These are phyloP conservation scores for Brachyalestes nurse DNA, from an alignment of 2,797 vertebrate species.

Conservation along the genomic window DNA sequence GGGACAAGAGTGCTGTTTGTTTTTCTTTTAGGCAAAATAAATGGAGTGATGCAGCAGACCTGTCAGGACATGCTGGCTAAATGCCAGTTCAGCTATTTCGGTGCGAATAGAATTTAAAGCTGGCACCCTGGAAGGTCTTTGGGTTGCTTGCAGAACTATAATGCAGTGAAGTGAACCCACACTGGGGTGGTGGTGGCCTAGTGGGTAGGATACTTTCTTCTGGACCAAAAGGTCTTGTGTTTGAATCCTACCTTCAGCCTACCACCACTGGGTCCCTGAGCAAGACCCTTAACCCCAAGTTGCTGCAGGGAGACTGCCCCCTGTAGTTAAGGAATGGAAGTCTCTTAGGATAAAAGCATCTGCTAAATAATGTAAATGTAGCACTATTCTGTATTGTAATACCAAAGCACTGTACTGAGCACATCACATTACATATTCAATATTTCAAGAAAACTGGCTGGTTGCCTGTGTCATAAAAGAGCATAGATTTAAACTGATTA, in stretches of 20 bases:
- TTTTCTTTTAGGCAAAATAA: conserved; percentile 38
- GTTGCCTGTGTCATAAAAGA: background rate
- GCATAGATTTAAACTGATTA: background rate
- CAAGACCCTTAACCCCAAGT: too few species aligned
- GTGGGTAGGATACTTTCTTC: too few species aligned
- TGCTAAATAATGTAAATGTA: too few species aligned
- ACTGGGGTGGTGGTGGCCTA: too few species aligned
- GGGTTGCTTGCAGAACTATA: background rate
- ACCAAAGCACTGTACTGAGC: background rate
- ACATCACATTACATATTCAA: too few species aligned
- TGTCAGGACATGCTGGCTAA: background rate
- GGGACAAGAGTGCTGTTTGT: conserved; percentile 13
- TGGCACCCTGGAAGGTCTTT: background rate
- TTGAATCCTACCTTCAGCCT: too few species aligned
- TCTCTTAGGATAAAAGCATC: too few species aligned
- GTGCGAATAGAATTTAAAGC: background rate
- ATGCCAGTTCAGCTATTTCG: conserved; percentile 5
- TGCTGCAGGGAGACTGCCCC: too few species aligned
- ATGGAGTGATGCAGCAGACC: conserved; percentile 41
- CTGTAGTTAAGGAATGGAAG: too few species aligned
- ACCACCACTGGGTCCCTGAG: too few species aligned
- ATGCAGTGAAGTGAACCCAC: background rate
- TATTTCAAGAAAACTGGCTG: background rate
- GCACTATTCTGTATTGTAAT: too few species aligned
- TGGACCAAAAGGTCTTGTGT: too few species aligned